Conservation (phyloP, 64 coral and sea anemone genomes). For the Dendrophyllia cribrosa region DNA sequence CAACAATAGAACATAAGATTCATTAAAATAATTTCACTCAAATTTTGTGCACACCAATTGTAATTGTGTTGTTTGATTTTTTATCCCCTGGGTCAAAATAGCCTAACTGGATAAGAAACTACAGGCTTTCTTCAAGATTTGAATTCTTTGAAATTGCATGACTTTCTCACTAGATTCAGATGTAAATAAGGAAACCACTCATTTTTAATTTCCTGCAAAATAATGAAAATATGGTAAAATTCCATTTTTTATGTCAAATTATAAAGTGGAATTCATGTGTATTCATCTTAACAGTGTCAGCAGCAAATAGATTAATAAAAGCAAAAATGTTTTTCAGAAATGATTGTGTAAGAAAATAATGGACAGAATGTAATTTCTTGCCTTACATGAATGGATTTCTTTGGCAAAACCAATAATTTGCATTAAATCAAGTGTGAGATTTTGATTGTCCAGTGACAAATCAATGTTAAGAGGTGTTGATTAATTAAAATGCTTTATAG, state of each 20-base stretch:
- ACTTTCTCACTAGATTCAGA: neutral
- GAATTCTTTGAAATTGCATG: slow-evolving; percentile 24
- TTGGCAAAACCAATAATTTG: slow-evolving; percentile 9
- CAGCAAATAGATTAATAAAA: neutral
- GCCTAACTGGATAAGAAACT: neutral
- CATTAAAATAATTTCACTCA: too few relatives aligned
- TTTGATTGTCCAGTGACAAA: neutral
- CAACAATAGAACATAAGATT: too few relatives aligned
- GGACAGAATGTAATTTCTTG: neutral
- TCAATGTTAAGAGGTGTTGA: neutral
- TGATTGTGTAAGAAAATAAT: neutral
- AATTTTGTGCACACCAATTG: too few relatives aligned
- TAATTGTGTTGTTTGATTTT: neutral
- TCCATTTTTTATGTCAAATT: neutral
- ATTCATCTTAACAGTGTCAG: neutral
- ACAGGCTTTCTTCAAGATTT: neutral
- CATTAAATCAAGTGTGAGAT: neutral
- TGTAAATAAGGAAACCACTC: slow-evolving; percentile 52
- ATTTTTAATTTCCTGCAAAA: slow-evolving; percentile 48
- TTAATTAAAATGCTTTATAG: neutral
- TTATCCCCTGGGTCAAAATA: neutral
- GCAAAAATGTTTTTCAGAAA: neutral
- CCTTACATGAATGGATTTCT: neutral
- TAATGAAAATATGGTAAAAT: slow-evolving; percentile 35
- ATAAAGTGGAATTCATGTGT: neutral